These are phyloP conservation scores for Megalops atlanticus DNA, from an alignment of 2,113 vertebrate genomes.

Conservation along the genomic window DNA sequence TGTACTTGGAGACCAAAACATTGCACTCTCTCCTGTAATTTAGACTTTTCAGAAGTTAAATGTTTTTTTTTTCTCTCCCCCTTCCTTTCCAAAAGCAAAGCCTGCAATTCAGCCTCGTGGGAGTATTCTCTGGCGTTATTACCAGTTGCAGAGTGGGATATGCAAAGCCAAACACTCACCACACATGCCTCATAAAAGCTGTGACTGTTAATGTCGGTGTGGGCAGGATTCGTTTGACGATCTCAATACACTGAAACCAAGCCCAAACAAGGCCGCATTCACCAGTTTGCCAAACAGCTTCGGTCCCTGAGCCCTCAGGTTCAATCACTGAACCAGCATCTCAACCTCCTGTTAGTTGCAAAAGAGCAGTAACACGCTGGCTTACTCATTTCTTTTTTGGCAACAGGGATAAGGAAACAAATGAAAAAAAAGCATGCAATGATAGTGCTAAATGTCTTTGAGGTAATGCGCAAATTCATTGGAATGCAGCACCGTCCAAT, in stretches of 20 bases:
- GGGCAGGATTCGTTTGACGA: neutral
- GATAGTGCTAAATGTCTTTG: constrained; percentile 31
- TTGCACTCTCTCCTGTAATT: constrained; percentile 7
- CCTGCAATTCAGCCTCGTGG: neutral
- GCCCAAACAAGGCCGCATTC: constrained; percentile 12
- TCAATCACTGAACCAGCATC: neutral
- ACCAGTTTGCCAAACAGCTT: neutral
- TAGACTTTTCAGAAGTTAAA: neutral
- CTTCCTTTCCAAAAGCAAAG: constrained; percentile 1
- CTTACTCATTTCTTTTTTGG: neutral
- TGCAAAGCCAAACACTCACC: neutral
- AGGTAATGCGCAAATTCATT: constrained; percentile 53
- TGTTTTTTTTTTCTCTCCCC: neutral
- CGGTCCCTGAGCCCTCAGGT: neutral
- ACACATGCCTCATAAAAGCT: constrained; percentile 3
- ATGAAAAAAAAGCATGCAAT: neutral
- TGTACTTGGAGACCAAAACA: constrained; percentile 8
- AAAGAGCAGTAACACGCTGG: neutral
- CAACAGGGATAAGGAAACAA: neutral
- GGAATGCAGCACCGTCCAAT: constrained; percentile 59
- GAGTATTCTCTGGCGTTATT: neutral
- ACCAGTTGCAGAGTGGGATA: neutral
- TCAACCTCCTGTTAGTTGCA: neutral
- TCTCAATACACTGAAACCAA: neutral
- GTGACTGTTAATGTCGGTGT: neutral